These are phyloP conservation scores for Bombus superbus DNA, from an alignment of 1,140 invertebrate genomes.

Conservation along the genomic window DNA sequence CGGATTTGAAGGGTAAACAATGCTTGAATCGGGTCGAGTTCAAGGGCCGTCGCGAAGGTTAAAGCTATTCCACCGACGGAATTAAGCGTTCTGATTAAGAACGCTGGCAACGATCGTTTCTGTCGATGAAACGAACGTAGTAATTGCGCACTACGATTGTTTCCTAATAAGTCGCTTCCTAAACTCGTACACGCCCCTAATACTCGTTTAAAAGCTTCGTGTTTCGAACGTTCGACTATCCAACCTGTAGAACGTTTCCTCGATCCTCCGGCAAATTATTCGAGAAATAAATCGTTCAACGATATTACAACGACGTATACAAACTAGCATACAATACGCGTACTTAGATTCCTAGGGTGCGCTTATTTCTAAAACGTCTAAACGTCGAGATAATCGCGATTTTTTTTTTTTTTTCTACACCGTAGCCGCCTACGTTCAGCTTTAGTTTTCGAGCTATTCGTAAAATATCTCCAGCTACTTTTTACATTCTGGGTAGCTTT, in stretches of 20 bases:
- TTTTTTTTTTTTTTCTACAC: too few species aligned
- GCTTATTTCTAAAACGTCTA: too few species aligned
- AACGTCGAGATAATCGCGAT: too few species aligned
- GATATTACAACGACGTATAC: too few species aligned
- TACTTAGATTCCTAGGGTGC: too few species aligned
- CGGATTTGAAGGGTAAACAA: slow-evolving; percentile 4
- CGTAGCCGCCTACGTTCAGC: too few species aligned
- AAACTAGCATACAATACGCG: too few species aligned
- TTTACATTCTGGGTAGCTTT: too few species aligned
- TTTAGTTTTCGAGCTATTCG: too few species aligned
- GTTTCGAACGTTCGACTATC: not conserved
- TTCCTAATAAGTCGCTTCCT: not conserved
- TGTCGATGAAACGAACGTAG: not conserved
- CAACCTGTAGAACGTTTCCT: not conserved
- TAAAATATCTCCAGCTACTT: too few species aligned
- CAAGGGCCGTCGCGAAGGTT: slow-evolving; percentile 36
- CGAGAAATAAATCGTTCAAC: too few species aligned
- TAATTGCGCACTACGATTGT: not conserved
- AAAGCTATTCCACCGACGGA: not conserved
- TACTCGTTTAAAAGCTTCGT: not conserved
- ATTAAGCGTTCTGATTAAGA: slow-evolving; percentile 36
- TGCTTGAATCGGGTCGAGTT: not conserved
- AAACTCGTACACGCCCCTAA: not conserved
- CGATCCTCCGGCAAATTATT: not conserved
- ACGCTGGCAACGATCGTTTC: not conserved